Conservation (phyloP, 2,797 vertebrate species). For the Megaceryle alcyon region DNA sequence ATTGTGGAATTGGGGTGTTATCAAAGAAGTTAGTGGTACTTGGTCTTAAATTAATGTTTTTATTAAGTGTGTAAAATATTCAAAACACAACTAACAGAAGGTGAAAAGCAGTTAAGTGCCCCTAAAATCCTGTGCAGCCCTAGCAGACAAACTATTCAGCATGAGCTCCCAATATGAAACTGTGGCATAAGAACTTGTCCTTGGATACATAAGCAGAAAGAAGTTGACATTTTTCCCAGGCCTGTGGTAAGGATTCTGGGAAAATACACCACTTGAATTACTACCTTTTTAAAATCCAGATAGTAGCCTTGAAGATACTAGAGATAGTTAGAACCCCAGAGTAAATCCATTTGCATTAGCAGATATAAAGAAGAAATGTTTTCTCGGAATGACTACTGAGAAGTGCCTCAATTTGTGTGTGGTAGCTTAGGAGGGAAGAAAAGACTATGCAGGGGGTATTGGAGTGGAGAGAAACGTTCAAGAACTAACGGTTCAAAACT, state of each 20-base stretch:
- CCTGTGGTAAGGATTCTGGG: neutral
- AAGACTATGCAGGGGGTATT: neutral
- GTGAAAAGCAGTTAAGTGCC: neutral
- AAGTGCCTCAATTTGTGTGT: accelerated
- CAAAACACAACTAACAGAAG: neutral
- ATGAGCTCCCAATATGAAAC: neutral
- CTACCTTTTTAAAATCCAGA: neutral
- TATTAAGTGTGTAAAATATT: neutral
- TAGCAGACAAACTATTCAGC: neutral
- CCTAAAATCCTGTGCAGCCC: neutral
- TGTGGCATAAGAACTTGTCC: neutral
- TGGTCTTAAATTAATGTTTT: neutral
- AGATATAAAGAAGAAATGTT: neutral
- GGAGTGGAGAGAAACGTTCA: neutral
- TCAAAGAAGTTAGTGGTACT: neutral
- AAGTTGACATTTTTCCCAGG: neutral
- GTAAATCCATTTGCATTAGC: neutral
- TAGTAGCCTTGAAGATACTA: neutral
- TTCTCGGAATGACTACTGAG: neutral
- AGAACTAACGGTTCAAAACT: neutral
- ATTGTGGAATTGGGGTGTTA: neutral
- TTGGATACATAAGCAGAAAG: neutral
- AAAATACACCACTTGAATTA: neutral
- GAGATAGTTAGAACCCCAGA: neutral
- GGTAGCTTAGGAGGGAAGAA: accelerated